These are phyloP conservation scores for Ellobium chinense DNA, from an alignment of 2,888 invertebrate genomes.

Conservation along the genomic window DNA sequence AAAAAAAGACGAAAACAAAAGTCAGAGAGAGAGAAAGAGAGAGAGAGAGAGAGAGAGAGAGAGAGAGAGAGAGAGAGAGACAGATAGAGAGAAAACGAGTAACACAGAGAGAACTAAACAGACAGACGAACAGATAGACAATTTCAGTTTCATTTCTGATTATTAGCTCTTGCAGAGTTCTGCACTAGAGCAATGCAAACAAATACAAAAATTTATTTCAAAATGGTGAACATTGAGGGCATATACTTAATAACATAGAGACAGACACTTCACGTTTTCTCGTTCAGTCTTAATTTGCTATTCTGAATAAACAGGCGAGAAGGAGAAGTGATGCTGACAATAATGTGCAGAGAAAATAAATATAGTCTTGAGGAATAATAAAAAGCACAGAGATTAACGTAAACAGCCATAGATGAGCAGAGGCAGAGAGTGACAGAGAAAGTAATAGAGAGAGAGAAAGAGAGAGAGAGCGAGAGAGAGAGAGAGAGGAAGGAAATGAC, in stretches of 20 bases:
- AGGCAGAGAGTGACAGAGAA: not conserved
- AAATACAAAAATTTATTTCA: too few species aligned
- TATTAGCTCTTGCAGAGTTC: too few species aligned
- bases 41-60: not conserved
- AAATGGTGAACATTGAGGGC: too few species aligned
- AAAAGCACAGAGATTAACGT: not conserved
- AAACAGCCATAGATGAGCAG: not conserved
- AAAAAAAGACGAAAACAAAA: not conserved
- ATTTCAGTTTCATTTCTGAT: too few species aligned
- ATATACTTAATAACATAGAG: too few species aligned
- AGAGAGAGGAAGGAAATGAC: not conserved
- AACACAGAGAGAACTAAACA: not conserved
- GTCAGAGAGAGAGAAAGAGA: not conserved
- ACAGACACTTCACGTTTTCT: too few species aligned
- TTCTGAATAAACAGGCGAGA: not conserved
- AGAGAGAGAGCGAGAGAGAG: not conserved
- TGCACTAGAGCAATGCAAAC: too few species aligned
- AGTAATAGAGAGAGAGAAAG: not conserved
- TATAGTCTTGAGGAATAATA: not conserved
- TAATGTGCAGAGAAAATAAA: not conserved
- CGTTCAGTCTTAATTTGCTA: too few species aligned
- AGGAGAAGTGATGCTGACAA: not conserved
- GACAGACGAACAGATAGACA: not conserved
- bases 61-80: conserved; percentile 14
- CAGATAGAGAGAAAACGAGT: not conserved